Evolutionary conservation across 2,797 vertebrate genomes (phyloP).

Genomic region (Steatocranus sp.): DNA sequence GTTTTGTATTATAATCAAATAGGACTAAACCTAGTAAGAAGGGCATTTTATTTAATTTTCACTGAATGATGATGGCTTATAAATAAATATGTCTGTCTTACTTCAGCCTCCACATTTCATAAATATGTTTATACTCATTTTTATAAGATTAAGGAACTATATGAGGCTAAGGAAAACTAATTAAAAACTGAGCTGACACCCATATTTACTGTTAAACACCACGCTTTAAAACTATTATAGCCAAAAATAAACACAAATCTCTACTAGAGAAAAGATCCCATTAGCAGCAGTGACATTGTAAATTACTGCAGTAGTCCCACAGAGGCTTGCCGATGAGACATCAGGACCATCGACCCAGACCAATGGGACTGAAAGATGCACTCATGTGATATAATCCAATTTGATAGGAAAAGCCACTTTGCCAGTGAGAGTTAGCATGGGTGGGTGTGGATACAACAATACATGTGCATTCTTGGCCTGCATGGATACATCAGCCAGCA

Average conservation of each 20-base stretch:
- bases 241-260: background rate
- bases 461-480: background rate
- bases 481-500: background rate
- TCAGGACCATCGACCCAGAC: slow-evolving; percentile 11
- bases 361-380: slow-evolving; percentile 42
- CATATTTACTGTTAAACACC: background rate
- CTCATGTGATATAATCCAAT: slow-evolving; percentile 63
- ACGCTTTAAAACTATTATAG: background rate
- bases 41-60: background rate
- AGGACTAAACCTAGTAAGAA: background rate
- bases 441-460: slow-evolving; percentile 18
- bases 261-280: background rate
- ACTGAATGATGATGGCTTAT: background rate
- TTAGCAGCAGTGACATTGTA: background rate
- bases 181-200: background rate
- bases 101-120: background rate
- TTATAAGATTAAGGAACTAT: background rate
- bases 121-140: background rate
- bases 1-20: background rate
- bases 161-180: background rate
- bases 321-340: slow-evolving; percentile 35
- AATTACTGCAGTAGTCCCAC: slow-evolving; percentile 16
- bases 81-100: background rate
- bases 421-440: background rate
- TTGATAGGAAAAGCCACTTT: slow-evolving; percentile 61